Evolutionary conservation across 2,888 invertebrate species (phyloP).

Genomic region (Acanthosepion pharaonis): DNA sequence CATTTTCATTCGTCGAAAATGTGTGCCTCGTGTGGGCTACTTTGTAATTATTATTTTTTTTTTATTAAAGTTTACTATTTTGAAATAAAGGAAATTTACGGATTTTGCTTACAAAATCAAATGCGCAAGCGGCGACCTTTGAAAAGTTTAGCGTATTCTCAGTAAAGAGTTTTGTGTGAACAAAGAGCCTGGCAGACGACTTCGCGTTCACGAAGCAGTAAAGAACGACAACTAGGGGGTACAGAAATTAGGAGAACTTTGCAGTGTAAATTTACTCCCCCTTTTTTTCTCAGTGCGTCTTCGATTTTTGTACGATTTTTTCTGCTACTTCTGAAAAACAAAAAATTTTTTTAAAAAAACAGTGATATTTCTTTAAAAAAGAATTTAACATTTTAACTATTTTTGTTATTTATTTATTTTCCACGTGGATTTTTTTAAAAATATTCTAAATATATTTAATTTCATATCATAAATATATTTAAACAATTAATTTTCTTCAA

Average conservation of each 20-base stretch:
- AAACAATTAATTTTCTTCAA: not conserved
- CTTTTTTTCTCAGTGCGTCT: not conserved
- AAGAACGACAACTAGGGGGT: slow-evolving; percentile 33
- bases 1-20: not conserved
- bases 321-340: not conserved
- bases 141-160: not conserved
- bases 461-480: not conserved
- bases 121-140: not conserved
- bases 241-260: slow-evolving; percentile 1
- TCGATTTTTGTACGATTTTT: not conserved
- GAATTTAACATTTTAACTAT: not conserved
- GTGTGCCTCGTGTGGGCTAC: not conserved
- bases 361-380: no score
- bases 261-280: not conserved
- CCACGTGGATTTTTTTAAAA: not conserved
- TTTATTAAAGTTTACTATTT: not conserved
- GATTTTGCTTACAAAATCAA: not conserved
- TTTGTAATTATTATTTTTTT: not conserved
- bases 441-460: not conserved
- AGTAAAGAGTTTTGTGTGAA: not conserved
- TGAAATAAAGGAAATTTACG: not conserved
- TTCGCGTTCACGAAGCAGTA: not conserved
- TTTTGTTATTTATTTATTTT: not conserved
- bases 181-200: not conserved
- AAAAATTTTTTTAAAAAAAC: not conserved